Evolutionary conservation across 1,140 invertebrate genomes (phyloP).

Genomic region (Solenopsis fugax): DNA sequence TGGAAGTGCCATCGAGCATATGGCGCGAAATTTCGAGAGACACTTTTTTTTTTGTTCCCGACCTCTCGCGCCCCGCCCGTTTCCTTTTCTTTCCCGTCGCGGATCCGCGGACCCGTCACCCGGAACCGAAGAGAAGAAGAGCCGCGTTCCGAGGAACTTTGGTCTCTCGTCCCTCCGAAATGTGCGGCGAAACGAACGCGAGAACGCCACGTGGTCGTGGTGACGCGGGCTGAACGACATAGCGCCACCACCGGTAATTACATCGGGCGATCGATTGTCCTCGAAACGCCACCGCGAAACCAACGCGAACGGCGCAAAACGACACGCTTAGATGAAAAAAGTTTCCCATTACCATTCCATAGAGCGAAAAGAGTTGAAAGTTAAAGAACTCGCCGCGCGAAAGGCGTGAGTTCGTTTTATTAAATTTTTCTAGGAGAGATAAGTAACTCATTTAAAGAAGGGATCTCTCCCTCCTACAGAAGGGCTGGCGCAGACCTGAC

Average conservation of each 20-base stretch:
- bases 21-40: constrained; percentile 83
- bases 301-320: constrained; percentile 35
- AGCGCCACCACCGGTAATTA: constrained; percentile 30
- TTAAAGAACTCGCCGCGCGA: constrained; percentile 21
- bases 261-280: constrained; percentile 57
- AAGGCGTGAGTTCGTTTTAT: constrained; percentile 36
- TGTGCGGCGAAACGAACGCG: constrained; percentile 12
- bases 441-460: constrained; percentile 33
- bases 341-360: constrained; percentile 40
- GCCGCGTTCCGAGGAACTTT: constrained; percentile 8
- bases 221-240: neutral
- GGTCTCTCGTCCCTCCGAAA: constrained; percentile 37
- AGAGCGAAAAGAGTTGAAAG: constrained; percentile 6
- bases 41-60: constrained; percentile 71
- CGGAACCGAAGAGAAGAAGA: neutral
- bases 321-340: constrained; percentile 47
- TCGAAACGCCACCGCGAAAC: constrained; percentile 22
- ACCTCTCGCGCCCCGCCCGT: neutral
- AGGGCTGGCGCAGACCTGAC: neutral
- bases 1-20: constrained; percentile 79
- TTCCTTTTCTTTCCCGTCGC: constrained; percentile 11
- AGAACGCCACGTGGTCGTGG: constrained; percentile 13
- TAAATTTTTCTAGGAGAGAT: constrained; percentile 54
- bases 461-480: neutral
- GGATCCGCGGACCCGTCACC: neutral